Percentiles rank a stretch among this genome's conserved stretches.
These are phyloP conservation scores for Telenomus remus DNA, from an alignment of 1,140 invertebrate genomes.

Conservation along the genomic window DNA sequence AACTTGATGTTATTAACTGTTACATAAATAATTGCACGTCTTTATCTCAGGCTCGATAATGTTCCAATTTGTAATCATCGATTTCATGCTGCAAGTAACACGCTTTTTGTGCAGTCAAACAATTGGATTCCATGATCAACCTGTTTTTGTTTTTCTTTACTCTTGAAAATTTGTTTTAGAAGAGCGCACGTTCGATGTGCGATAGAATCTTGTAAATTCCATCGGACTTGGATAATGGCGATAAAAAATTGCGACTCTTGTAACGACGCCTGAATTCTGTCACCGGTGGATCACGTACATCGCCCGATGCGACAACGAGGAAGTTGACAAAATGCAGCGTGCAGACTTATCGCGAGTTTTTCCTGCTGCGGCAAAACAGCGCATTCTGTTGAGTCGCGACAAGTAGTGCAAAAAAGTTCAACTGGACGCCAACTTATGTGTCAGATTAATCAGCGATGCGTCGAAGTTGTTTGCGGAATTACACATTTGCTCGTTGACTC, in stretches of 20 bases:
- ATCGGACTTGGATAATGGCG: too few relatives aligned
- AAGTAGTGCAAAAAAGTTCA: slow-evolving; percentile 32
- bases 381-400: slow-evolving; percentile 10
- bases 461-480: slow-evolving; percentile 31
- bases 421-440: slow-evolving; percentile 16
- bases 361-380: slow-evolving; percentile 1
- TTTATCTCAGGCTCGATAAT: slow-evolving; percentile 5
- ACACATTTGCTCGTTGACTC: slow-evolving; percentile 4
- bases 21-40: slow-evolving; percentile 7
- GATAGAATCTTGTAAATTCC: too few relatives aligned
- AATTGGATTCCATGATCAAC: too few relatives aligned
- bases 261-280: too few relatives aligned
- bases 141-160: too few relatives aligned
- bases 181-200: too few relatives aligned
- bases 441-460: slow-evolving; percentile 28
- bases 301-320: slow-evolving; percentile 19
- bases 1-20: too few relatives aligned
- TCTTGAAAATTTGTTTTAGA: too few relatives aligned
- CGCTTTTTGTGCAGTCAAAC: neutral
- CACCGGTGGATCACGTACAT: slow-evolving; percentile 3
- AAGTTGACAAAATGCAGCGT: slow-evolving; percentile 25
- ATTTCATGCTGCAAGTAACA: slow-evolving; percentile 12
- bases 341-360: slow-evolving; percentile 38
- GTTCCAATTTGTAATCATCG: slow-evolving; percentile 1
- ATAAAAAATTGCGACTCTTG: too few relatives aligned